Percentiles rank a stretch among this genome's conserved stretches.
Conservation (phyloP, 2,888 invertebrate species). For the Pseudococcus viburni region DNA sequence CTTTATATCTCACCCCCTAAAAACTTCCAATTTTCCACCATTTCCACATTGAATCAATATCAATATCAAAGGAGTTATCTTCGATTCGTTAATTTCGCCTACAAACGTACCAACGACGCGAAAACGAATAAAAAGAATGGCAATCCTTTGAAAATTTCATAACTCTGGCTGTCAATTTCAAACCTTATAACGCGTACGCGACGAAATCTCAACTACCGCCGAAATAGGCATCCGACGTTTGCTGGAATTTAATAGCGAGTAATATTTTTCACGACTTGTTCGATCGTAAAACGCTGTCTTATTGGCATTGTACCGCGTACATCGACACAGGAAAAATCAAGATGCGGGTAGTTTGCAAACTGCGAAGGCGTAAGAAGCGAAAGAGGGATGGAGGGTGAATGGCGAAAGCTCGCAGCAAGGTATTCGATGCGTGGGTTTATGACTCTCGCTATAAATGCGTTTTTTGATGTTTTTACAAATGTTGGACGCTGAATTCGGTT, state of each 20-base stretch:
- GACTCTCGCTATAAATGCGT: not conserved
- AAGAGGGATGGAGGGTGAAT: not conserved
- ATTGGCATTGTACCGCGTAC: not conserved
- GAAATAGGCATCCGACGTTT: not conserved
- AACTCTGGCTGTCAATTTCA: no score
- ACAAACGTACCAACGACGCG: no score
- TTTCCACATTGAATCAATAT: no score
- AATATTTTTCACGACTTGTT: constrained; percentile 25
- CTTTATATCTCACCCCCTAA: no score
- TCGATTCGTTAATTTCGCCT: no score
- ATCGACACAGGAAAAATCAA: not conserved
- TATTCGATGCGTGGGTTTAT: constrained; percentile 20
- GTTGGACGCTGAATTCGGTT: not conserved
- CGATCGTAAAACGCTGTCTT: constrained; percentile 9
- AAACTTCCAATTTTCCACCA: no score
- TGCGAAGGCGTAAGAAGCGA: not conserved
- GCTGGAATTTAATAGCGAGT: constrained; percentile 21
- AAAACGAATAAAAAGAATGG: no score
- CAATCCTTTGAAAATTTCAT: no score
- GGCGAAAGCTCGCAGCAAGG: not conserved
- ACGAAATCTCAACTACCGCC: not conserved
- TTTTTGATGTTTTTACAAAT: constrained; percentile 21
- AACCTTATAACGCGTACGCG: not conserved
- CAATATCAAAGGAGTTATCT: no score
- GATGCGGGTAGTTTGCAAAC: not conserved